Base-by-base conservation (phyloP, 2,797 vertebrate species). In the Enteromius mattozi region DNA sequence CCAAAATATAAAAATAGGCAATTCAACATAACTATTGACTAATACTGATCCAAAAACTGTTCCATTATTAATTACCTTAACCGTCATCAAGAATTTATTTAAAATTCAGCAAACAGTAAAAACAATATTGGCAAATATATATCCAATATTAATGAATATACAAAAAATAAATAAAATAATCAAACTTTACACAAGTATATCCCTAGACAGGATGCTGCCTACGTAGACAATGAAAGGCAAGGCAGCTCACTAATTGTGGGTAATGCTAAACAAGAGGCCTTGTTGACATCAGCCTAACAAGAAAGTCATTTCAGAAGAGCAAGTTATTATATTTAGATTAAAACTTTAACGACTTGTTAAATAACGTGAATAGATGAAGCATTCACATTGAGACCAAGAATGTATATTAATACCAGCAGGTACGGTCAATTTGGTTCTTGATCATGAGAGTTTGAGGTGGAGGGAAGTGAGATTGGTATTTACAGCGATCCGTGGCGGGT, bases 391-490 rank as follows among this genome's bases (percentile, higher is more conserved):
- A 27, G 6, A 27, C n/a, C 14, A 13, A 54, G 17, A 33, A 10
- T 3, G 9, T 6, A 16, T 10, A 1, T 21, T 21, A 21, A 51
- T 21, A 19, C 2, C 27, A 74, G 71, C 30, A 33, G 33, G 71
- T n/a, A 1, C 8, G 63, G 80, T 81, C 66, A 45, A 2, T 61
- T 51, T 1, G 3, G 14, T 47, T 40, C 2, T 13, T 2, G 24
- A 12, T n/a, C 76, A 33, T 35, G 24, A 81, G 49, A 0, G 45
- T 75, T 30, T 68, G 65, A 56, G 40, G 66, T 8, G 8, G 16
- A n/a, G 19, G 56, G 85, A 72, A 81, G 65, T 72, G 75, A 54
- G 75, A 86, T 42, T 19, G 40, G 24, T 77, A 33, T 82, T 86
- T 82, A 59, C 82, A 76, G 75, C 40, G 61, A 80, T 65, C 78